Evolutionary conservation across 2,888 invertebrate genomes (phyloP), one percentile per base, ranked within the genome.

Genomic region (Ichneumon xanthorius): DNA sequence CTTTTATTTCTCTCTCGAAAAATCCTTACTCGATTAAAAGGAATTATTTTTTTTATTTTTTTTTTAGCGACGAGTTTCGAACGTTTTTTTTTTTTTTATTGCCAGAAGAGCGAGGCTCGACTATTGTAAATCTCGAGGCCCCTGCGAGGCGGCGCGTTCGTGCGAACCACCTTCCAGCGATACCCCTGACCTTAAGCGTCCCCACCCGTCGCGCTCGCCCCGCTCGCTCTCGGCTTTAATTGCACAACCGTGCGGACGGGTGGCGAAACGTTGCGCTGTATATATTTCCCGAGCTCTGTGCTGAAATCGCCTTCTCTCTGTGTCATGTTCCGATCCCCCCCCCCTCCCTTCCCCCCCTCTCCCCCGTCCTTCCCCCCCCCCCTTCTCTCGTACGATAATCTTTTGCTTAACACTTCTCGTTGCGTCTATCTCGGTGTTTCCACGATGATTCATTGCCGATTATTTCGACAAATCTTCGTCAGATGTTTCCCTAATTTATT

Each of bases 161-260:
- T 63, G 79, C 50, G 33, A 70, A 78, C 48, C 71, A 82, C 82
- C 89, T 89, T 87, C 87, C 89, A 90, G 85, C 45, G 88, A 87
- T 92, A 93, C 90, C 92, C 92, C 92, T 93, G 93, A 92, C 93
- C 93, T 93, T 93, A 92, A 90, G 86, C 87, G 89, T 87, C 87
- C 89, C 88, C 88, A 71, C 82, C 71, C 45, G 16, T 14, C 16
- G 48, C 22, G 14, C 53, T 50, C 19, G 53, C 55, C 72, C 82
- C 61, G 48, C 77, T 79, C 80, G 81, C 89, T 88, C 85, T 88
- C 87, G 90, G 87, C 45, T 45, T 83, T 85, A 86, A 91, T 93
- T 92, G 92, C 92, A 91, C 90, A 89, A 92, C 55, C 26, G 61
- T 65, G 79, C 83, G 89, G 88, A 90, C 90, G 89, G 89, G 89